phyloP scores from a whole-genome alignment of 2,797 vertebrate genomes.

The Gorsachius magnificus region DNA sequence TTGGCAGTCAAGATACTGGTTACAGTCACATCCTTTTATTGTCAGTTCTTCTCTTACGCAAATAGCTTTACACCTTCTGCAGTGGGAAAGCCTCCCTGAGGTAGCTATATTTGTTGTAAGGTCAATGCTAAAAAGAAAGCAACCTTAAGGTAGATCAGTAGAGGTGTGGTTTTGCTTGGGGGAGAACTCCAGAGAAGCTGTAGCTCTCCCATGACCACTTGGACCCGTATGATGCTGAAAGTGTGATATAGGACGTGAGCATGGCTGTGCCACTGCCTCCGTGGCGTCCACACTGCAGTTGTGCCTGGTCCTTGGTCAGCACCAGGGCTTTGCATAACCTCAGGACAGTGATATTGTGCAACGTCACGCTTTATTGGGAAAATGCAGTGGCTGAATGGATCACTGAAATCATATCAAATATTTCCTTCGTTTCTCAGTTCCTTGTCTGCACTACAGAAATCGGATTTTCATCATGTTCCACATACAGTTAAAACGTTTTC shows the following conservation, averaged over 20 bases:
- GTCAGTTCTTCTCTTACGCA: not conserved
- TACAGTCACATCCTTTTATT: not conserved
- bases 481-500: not conserved
- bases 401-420: not conserved
- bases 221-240: not conserved
- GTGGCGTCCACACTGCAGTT: not conserved
- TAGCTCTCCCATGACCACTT: not conserved
- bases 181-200: not conserved
- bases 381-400: not conserved
- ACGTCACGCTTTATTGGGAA: not conserved
- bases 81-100: not conserved
- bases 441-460: not conserved
- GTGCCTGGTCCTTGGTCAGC: not conserved
- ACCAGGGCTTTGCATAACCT: not conserved
- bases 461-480: not conserved
- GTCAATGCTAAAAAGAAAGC: not conserved
- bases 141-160: not conserved
- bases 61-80: not conserved
- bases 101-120: not conserved
- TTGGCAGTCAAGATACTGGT: not conserved
- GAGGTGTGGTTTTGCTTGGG: not conserved
- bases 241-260: not conserved
- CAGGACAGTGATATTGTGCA: too few relatives aligned
- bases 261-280: not conserved
- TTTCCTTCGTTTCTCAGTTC: not conserved